A percentile compares a stretch with the other conserved stretches of the same genome.
Evolutionary conservation across 2,797 vertebrate genomes (phyloP).

Genomic region (Poecile montanus): DNA sequence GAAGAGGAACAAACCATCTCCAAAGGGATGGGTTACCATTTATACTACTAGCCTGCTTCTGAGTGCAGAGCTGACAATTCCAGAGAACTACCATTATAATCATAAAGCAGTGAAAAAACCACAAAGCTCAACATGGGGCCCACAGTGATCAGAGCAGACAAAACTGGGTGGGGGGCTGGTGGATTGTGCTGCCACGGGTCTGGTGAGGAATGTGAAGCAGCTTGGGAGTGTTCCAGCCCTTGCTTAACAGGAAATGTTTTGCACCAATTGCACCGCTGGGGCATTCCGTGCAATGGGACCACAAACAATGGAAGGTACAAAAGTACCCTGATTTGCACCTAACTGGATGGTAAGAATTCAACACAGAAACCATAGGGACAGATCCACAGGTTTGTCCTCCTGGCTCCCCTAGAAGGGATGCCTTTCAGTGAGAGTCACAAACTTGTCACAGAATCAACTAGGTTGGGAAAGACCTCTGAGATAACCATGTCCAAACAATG

Average conservation of each 20-base stretch:
- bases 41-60: not conserved
- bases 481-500: not conserved
- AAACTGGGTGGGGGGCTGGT: not conserved
- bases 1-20: not conserved
- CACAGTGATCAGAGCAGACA: not conserved
- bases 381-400: not conserved
- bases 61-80: not conserved
- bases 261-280: not conserved
- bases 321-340: not conserved
- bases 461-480: not conserved
- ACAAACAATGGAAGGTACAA: not conserved
- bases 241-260: not conserved
- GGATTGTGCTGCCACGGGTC: not conserved
- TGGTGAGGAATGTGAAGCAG: accelerated
- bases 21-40: not conserved
- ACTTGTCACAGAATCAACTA: not conserved
- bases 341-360: not conserved
- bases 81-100: not conserved
- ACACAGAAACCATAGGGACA: not conserved
- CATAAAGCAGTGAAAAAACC: not conserved
- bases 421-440: not conserved
- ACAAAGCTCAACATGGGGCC: not conserved
- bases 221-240: accelerated
- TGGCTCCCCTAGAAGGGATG: accelerated
- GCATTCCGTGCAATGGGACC: accelerated